Percentiles rank a stretch among this genome's conserved stretches.
These are phyloP conservation scores for Periophthalmus modestus DNA, from an alignment of 2,113 vertebrate species.

Conservation along the genomic window DNA sequence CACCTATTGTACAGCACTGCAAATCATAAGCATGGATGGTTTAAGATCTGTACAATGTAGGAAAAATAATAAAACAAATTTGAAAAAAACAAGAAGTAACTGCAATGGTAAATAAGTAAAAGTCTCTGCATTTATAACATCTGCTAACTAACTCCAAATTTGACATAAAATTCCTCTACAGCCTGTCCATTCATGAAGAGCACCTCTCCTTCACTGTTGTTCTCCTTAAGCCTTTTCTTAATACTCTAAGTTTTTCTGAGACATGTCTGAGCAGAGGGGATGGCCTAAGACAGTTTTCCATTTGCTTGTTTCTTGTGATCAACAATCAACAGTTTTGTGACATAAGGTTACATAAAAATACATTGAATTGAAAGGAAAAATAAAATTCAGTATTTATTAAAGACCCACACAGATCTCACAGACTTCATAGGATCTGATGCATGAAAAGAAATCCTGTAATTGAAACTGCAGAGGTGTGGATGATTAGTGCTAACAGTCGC, in stretches of 20 bases:
- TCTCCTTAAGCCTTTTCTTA: too few relatives aligned
- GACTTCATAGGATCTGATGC: too few relatives aligned
- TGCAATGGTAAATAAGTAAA: not conserved
- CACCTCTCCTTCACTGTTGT: not conserved
- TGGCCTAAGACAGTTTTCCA: not conserved
- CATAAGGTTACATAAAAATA: too few relatives aligned
- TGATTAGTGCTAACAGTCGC: constrained; percentile 1
- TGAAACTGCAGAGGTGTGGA: constrained; percentile 25
- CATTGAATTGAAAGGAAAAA: too few relatives aligned
- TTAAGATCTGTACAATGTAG: not conserved
- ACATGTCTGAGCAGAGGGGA: not conserved
- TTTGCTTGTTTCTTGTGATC: not conserved
- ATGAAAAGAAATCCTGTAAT: not conserved
- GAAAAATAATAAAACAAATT: too few relatives aligned
- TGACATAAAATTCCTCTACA: not conserved
- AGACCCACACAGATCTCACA: not conserved
- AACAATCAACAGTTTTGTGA: too few relatives aligned
- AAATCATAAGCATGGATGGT: not conserved
- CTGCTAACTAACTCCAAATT: too few relatives aligned
- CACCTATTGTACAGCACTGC: not conserved
- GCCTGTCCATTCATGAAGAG: too few relatives aligned
- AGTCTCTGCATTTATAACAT: too few relatives aligned
- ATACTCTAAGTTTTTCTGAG: not conserved
- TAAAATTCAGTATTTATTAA: too few relatives aligned
- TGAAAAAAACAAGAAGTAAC: not conserved